Base-by-base conservation (phyloP, 2,113 vertebrate genomes). In the Podarcis muralis region DNA sequence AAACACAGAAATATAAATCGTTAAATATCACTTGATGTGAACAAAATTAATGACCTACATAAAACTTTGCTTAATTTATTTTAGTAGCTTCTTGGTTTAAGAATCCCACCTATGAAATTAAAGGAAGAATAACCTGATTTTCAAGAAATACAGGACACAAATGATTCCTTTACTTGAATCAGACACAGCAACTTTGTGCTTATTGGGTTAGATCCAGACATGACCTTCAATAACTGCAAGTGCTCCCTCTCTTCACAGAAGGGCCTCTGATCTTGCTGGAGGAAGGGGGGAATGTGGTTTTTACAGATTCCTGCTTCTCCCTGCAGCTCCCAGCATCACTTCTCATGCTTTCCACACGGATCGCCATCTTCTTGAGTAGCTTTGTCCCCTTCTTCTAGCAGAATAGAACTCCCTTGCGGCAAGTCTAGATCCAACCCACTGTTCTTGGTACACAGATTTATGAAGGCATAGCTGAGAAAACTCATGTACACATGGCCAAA, bases 1-100 rank as follows among this genome's bases (percentile, higher is more conserved):
- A 92, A 92, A 86, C 75, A 94, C 75, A 94, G 89, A 92, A 91
- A 90, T 88, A 93, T 82, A 85, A 93, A 90, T 92, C 93, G 91
- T 93, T 93, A 91, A 94, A 71, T 91, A 87, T 87, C 81, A 59
- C 84, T 93, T 94, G 90, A 90, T 95, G 81, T 78, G 71, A 92
- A 66, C 27, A 83, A 92, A 94, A 91, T 90, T 72, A 92, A 75
- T 85, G 81, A 65, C 83, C 5, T 57, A 74, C 43, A 89, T 92
- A 94, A 92, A 88, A 86, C 83, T 65, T 18, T 59, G 90, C 69
- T 91, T 89, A 91, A 92, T 90, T 94, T 92, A 91, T 93, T 94
- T 79, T 89, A 91, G 79, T 85, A 91, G 87, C 91, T 91, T 91
- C 65, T 92, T 93, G 92, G 88, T 92, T 93, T 92, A 91, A 91